Evolutionary conservation across 2,113 vertebrate species (phyloP).

Genomic region (Lycaon pictus): DNA sequence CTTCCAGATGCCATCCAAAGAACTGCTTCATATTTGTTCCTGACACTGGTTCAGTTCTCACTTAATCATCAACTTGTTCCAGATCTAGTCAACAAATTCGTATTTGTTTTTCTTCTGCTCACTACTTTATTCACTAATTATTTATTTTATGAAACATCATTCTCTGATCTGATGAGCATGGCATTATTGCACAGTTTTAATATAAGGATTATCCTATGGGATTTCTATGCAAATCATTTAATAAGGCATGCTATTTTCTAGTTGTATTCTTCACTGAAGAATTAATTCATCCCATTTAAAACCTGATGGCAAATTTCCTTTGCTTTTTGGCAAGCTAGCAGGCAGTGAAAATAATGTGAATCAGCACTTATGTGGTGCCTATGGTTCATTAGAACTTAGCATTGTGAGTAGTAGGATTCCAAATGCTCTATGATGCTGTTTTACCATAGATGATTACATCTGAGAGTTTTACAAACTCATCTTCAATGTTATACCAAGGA

Average conservation of each 20-base stretch:
- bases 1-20: not conserved
- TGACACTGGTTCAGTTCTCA: not conserved
- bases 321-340: constrained; percentile 6
- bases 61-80: not conserved
- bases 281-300: constrained; percentile 50
- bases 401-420: not conserved
- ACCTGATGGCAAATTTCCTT: constrained; percentile 26
- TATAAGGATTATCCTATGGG: constrained; percentile 4
- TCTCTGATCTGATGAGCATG: not conserved
- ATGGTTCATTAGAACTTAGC: not conserved
- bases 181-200: constrained; percentile 26
- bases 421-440: not conserved
- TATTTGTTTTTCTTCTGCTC: not conserved
- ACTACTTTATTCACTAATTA: constrained; percentile 3
- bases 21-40: not conserved
- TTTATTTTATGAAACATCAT: constrained; percentile 30
- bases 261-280: not conserved
- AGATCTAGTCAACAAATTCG: not conserved
- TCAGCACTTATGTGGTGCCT: not conserved
- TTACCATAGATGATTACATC: not conserved
- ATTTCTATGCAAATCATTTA: constrained; percentile 28
- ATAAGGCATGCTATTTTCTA: constrained; percentile 16
- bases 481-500: not conserved
- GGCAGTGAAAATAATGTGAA: not conserved
- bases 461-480: not conserved